Base-by-base conservation (phyloP, 2,888 invertebrate species). In the Ochropacha duplaris region DNA sequence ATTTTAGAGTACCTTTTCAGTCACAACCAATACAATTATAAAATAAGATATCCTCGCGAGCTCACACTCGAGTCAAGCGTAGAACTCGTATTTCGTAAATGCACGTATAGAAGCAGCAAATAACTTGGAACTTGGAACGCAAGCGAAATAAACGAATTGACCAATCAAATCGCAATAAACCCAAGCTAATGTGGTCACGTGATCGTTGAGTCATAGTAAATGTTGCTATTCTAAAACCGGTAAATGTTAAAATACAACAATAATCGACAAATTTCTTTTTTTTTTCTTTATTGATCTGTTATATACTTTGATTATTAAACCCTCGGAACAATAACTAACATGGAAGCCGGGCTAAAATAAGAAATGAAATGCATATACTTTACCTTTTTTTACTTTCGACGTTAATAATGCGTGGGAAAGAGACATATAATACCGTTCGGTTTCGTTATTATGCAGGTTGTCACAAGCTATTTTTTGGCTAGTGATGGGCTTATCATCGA, bases 161-260 rank as follows among this genome's bases (percentile, higher is more conserved):
- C 86, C 86, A 86, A 83, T 84, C 84, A 81, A 76, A 80, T 63
- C 61, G 71, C 70, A 59, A 54, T 31, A 72, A 83, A 88, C 83
- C 90, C 88, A 91, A 89, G 90, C 90, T 83, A 81, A 59, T 59
- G 58, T 74, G 74, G 76, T 90, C 92, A 92, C 92, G 92, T 92
- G 92, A 90, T 78, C 74, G 60, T 74, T 88, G 88, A 89, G 75
- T 88, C 88, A 87, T 79, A 65, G 57, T 24, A 70, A 83, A 79
- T 83, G 84, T 88, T 86, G 77, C 89, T 78, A 84, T 50, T 28
- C 49, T 34, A 57, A 59, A 65, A 68, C 60, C 39, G 50, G 26
- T 55, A 50, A 57, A 28, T 31, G 3, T 12, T 12, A 55, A 44
- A 39, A 22, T 22, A 3, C 12, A 19, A 3, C 12, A 19, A 4